Evolutionary conservation across 2,797 vertebrate genomes (phyloP), one percentile per base, ranked within the genome.

Genomic region (Periparus ater): DNA sequence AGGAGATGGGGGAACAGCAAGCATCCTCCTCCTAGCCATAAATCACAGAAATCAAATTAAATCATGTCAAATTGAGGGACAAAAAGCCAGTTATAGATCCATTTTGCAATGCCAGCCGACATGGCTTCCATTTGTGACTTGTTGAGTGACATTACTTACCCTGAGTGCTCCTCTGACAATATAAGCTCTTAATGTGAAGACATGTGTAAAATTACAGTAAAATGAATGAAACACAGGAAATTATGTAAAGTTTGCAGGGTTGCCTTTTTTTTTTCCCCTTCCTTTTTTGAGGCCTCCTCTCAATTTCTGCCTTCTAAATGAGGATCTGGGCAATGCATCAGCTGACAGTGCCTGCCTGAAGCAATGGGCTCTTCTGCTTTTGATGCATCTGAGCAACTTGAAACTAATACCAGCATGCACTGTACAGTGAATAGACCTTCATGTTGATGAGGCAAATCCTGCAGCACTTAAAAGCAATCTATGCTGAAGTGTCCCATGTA

Each of bases 21-120:
- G 70, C 87, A 45, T 96, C 94, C 76, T 96, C 95, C 91, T 97
- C 74, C 51, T 47, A 88, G 90, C 74, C 12, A 58, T 97, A 98
- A 98, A 98, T 98, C 98, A 98, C 77, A 89, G 93, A 92, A 97
- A 98, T 97, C 21, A 4, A 97, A 98, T 98, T 98, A 98, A 98
- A 98, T 97, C 96, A 96, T 97, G 95, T 97, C 95, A 96, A 96
- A 97, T 90, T 83, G 95, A 98, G 97, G 96, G 82, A 98, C 96
- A 97, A 98, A 98, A 97, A 97, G 95, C 95, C 95, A 92, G 96
- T 97, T 98, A 98, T 89, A 97, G 97, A 98, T 98, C 96, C 97
- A 96, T 98, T 97, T 94, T 95, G 91, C n/a, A 96, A 96, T 19
- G 36, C 82, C 38, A 95, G 85, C 91, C n/a, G 92, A 97, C 96